These are phyloP conservation scores for Melitaea athalia DNA, from an alignment of 2,888 invertebrate species.

Conservation along the genomic window DNA sequence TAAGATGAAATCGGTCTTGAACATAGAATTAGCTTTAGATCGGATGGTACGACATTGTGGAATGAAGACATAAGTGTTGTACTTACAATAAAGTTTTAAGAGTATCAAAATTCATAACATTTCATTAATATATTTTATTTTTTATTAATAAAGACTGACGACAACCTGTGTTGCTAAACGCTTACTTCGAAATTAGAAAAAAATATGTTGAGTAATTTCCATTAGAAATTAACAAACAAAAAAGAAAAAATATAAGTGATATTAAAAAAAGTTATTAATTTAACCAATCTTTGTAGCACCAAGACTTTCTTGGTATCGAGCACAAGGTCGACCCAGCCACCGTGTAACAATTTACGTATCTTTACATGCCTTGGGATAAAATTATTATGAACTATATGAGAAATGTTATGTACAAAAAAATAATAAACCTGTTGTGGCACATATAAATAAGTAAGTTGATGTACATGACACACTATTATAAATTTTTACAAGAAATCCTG, in stretches of 20 bases:
- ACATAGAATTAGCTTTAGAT: too few relatives aligned
- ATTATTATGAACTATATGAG: slow-evolving; percentile 4
- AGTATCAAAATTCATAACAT: too few relatives aligned
- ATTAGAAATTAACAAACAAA: not conserved
- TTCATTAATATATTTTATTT: too few relatives aligned
- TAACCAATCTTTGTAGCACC: slow-evolving; percentile 4
- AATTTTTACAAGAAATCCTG: not conserved
- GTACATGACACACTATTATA: not conserved
- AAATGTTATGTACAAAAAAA: not conserved
- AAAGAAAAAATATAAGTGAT: not conserved
- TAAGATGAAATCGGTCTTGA: too few relatives aligned
- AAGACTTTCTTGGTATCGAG: slow-evolving; percentile 13
- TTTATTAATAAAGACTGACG: too few relatives aligned
- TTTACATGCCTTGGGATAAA: slow-evolving; percentile 5
- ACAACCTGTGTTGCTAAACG: too few relatives aligned
- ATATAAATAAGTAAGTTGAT: not conserved
- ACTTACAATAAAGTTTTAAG: too few relatives aligned
- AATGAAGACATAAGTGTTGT: too few relatives aligned
- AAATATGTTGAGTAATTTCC: too few relatives aligned
- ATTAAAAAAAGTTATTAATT: not conserved
- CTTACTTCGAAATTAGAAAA: too few relatives aligned
- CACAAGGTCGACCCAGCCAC: slow-evolving; percentile 15
- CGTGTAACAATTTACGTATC: slow-evolving; percentile 7
- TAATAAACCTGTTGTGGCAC: not conserved
- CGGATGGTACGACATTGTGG: too few relatives aligned